Evolutionary conservation across 2,888 invertebrate species (phyloP), one percentile per base, ranked within the genome.

Genomic region (Girardia tigrina): DNA sequence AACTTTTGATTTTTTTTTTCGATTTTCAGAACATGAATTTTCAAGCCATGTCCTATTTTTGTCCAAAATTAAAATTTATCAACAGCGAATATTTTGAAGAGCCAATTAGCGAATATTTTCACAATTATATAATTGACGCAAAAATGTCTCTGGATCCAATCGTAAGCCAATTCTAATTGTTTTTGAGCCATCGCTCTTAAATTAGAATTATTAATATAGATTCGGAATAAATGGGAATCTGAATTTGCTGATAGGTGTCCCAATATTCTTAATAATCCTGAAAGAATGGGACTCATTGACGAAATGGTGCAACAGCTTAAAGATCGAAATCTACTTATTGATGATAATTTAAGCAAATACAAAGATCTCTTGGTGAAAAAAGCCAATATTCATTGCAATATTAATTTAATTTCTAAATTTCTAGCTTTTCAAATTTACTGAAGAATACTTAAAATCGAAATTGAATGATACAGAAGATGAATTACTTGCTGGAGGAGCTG

Each of bases 31-130:
- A 36, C 26, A 26, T 76, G 29, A 76, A 76, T 29, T 29, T 29
- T 23, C 75, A 77, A 69, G 70, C 70, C 36, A 23, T 76, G 26
- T 76, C 73, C 23, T 76, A 70, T 70, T 76, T 76, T 76, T 76
- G 76, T 26, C 76, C 76, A 0, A 28, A 23, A 77, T 42, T 76
- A 6, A 76, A 76, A 42, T 42, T 36, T 28, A 76, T 76, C 75
- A 76, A 76, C 42, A 28, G 76, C 4, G 70, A 76, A 29, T 70
- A 70, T 23, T 75, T 76, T 23, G 71, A 29, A 26, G 76, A 76
- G 27, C 28, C 70, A 20, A 27, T 56, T 16, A 29, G 28, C 16
- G 76, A 76, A 12, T 76, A 69, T 26, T 77, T 75, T 23, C 26
- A 28, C 16, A 28, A 28, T n/a, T 70, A 70, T 36, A 76, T 75